These are phyloP conservation scores for Hydrochoerus hydrochaeris DNA, from an alignment of 2,113 vertebrate species.

Conservation along the genomic window DNA sequence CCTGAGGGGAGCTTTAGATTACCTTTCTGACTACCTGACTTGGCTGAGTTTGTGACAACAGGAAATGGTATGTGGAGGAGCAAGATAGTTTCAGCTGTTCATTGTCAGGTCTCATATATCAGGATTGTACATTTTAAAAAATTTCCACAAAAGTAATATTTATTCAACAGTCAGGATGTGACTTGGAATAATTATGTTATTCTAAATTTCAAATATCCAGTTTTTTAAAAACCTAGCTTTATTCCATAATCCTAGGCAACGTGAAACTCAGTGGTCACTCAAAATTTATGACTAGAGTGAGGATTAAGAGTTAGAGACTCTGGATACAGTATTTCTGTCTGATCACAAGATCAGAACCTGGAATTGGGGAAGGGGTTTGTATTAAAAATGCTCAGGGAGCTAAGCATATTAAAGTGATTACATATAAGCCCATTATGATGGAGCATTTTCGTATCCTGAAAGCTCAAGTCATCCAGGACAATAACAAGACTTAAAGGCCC, in stretches of 20 bases:
- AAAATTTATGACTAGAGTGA: background rate
- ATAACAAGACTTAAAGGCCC: background rate
- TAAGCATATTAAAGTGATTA: background rate
- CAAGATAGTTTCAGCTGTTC: background rate
- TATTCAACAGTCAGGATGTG: background rate
- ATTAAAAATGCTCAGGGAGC: background rate
- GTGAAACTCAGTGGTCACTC: background rate
- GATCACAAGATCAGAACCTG: background rate
- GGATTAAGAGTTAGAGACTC: background rate
- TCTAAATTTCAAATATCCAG: background rate
- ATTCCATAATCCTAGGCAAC: background rate
- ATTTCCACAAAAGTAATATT: background rate
- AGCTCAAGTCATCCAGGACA: conserved; percentile 1
- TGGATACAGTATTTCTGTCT: background rate
- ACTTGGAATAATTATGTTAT: conserved; percentile 23
- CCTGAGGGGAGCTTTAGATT: conserved; percentile 20
- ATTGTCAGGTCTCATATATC: background rate
- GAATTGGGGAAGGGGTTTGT: background rate
- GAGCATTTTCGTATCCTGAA: conserved; percentile 31
- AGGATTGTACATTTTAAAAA: background rate
- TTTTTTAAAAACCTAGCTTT: background rate
- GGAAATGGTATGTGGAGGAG: background rate
- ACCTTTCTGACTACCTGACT: background rate
- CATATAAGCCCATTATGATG: background rate
- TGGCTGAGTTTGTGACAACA: background rate